Evolutionary conservation across 2,888 invertebrate species (phyloP), one percentile per base, ranked within the genome.

Genomic region (Ornithoptera priamus): DNA sequence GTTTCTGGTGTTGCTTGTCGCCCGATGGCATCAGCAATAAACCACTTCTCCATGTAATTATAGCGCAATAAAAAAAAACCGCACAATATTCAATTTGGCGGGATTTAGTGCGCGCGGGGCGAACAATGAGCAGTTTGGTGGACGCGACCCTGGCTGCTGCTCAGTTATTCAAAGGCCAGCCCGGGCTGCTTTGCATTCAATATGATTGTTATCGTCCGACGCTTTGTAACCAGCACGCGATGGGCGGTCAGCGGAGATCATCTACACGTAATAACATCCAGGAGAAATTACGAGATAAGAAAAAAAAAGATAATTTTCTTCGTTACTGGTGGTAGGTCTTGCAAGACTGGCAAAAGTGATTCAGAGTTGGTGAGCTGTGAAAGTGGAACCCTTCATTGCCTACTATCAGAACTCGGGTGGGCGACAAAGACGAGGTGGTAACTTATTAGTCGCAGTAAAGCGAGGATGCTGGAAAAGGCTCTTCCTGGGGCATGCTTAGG

Each of bases 171-270:
- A 62, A 63, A 56, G 62, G 50, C 65, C 65, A 68, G 64, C 66
- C 15, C 42, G 56, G 53, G 24, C 78, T 78, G 71, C 75, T 82
- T 83, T 82, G 81, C 82, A 81, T 82, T 80, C 78, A 80, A 80
- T 79, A 76, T 75, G 83, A 83, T 83, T 75, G 77, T 80, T 77
- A 84, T 83, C 83, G 71, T 68, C 65, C 68, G 70, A 67, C 60
- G 70, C 73, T 73, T 73, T 73, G 76, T 75, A 72, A 75, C 72
- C 71, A 72, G 42, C 30, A 65, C 69, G 63, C 70, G 60, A 62
- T 70, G 66, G 67, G 63, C 56, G 67, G 67, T 69, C 42, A 67
- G 56, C 39, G 68, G 61, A 70, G 67, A 71, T 73, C 58, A 73
- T 69, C 60, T 68, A 63, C 59, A 61, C 46, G 42, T 58, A 68